phyloP scores from a whole-genome alignment of 2,113 vertebrate genomes.

The Paradisaea rubra region DNA sequence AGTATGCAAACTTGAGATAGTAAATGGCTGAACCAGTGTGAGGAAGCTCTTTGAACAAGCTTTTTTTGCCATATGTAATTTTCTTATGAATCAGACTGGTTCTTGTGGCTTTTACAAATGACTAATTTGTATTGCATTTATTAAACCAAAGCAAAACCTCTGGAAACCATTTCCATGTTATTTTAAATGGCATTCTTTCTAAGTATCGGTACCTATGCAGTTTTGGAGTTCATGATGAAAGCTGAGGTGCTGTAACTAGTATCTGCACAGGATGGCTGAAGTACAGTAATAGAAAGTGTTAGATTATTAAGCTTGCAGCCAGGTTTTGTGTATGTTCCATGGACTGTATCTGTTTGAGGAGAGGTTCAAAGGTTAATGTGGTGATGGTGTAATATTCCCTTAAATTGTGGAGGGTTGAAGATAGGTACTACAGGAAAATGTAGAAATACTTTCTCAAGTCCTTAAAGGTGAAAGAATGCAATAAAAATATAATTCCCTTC shows the following conservation, averaged over 20 bases:
- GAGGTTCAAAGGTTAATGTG: background rate
- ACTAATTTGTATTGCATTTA: background rate
- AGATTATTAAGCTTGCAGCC: background rate
- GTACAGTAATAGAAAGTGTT: background rate
- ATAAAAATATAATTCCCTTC: background rate
- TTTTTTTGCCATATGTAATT: background rate
- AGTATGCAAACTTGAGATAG: background rate
- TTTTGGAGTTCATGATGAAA: background rate
- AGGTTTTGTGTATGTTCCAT: background rate
- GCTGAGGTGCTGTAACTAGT: background rate
- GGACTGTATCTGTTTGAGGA: background rate
- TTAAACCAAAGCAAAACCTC: background rate
- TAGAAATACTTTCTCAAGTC: background rate
- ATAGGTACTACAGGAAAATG: background rate
- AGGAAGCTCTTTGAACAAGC: background rate
- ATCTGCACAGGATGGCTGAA: background rate
- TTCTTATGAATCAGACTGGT: background rate
- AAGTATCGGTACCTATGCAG: background rate
- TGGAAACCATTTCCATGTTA: background rate
- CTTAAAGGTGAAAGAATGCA: background rate
- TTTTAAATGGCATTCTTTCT: background rate
- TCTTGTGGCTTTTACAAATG: background rate
- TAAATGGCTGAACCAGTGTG: background rate
- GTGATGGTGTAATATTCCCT: background rate
- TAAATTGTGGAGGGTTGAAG: background rate